Base-by-base conservation (phyloP, 1,140 invertebrate species). In the Macrobrachium nipponense region DNA sequence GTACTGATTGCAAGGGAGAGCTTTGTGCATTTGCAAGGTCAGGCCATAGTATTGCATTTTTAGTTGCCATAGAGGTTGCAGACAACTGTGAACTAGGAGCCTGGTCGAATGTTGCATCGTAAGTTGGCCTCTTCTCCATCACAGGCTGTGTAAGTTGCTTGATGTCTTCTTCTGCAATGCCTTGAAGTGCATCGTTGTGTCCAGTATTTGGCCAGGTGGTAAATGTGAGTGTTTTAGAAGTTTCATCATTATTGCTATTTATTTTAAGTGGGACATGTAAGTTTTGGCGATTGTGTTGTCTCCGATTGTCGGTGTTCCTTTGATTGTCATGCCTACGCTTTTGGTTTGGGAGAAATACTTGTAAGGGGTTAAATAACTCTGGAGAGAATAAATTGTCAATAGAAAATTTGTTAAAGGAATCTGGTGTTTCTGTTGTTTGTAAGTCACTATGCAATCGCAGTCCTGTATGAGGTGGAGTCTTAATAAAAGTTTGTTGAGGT, bases 141-240 rank as follows among this genome's bases (percentile, higher is more conserved):
- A 12, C 12, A 51, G 51, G 51, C 12, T 51, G 51, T 0, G 12
- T 12, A 6, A 10, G 51, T 51, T 73, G 70, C 18, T 14, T 44
- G 15, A 44, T 18, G 5, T 73, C 15, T 20, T 18, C 7, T 44
- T 44, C 51, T 58, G 36, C 12, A 20, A 7, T 59, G 4, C 20
- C 44, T 44, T 76, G 2, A 44, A 5, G 70, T 44, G 0, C 51
- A 73, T 36, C n/a, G 20, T 36, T 23, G 5, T 73, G 70, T 43
- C 70, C 27, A 73, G 51, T 18, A 73, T 73, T 51, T 73, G 73
- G 73, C 68, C 68, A 70, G 14, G 68, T n/a, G 6, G 10, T 70
- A 70, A 20, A 70, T 14, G 23, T 27, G 43, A 8, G 68, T 27
- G 15, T 23, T 58, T 8, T 58, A 12, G 36, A 5, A 6, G 3